Conservation (phyloP, 2,888 invertebrate genomes). For the Drosophila parthenogenetica region DNA sequence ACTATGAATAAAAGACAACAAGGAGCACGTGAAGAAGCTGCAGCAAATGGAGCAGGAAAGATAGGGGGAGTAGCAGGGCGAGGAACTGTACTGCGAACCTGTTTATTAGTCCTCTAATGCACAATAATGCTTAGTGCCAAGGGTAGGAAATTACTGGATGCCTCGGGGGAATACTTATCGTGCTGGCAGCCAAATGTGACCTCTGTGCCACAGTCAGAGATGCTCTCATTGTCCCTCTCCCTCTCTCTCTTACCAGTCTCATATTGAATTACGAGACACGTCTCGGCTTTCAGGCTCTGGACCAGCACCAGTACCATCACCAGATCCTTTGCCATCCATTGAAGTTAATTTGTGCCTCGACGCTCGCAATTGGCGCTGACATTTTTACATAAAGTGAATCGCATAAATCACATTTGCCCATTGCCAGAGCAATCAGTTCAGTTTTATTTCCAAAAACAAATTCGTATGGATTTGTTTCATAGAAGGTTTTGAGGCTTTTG, state of each 20-base stretch:
- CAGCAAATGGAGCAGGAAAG: constrained; percentile 2
- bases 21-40: constrained; percentile 3
- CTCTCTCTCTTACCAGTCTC: constrained; percentile 9
- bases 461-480: constrained; percentile 30
- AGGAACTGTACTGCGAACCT: constrained; percentile 75
- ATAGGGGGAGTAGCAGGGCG: constrained; percentile 1
- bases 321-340: constrained; percentile 33
- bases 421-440: constrained; percentile 76
- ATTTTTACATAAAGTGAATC: constrained; percentile 72
- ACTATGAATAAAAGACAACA: constrained; percentile 61
- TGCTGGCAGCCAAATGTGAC: constrained; percentile 82
- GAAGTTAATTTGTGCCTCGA: constrained; percentile 73
- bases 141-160: constrained; percentile 80
- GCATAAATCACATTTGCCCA: constrained; percentile 82
- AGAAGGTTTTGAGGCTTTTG: constrained; percentile 47
- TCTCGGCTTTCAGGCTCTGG: constrained; percentile 79
- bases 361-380: constrained; percentile 79
- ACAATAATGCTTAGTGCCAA: constrained; percentile 82
- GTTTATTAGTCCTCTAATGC: constrained; percentile 84
- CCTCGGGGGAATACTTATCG: constrained; percentile 81
- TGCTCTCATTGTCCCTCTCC: constrained; percentile 14
- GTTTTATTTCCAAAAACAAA: constrained; percentile 24
- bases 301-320: neutral
- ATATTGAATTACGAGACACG: constrained; percentile 81
- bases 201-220: constrained; percentile 64